Evolutionary conservation across 2,797 vertebrate genomes (phyloP).

Genomic region (Chaetodon trifasciatus): DNA sequence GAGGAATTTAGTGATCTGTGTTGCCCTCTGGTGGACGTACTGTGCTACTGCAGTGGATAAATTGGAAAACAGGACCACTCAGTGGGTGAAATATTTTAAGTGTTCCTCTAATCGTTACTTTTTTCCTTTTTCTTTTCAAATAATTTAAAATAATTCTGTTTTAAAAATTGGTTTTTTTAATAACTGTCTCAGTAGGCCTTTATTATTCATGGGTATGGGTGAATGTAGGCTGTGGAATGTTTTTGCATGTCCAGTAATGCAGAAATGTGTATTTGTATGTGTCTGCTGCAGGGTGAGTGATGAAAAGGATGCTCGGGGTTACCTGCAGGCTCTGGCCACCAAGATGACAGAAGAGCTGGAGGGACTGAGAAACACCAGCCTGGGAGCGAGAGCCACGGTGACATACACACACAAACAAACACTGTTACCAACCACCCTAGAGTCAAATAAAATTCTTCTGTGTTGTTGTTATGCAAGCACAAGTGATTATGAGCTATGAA

Average conservation of each 20-base stretch:
- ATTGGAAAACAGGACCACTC: background rate
- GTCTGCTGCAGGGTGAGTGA: constrained; percentile 93
- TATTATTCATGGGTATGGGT: background rate
- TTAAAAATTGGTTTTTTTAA: too few species aligned
- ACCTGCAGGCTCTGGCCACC: constrained; percentile 97
- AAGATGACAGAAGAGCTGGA: constrained; percentile 99
- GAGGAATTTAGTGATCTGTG: constrained; percentile 11
- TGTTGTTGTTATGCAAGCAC: background rate
- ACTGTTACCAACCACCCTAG: background rate
- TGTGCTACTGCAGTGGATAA: constrained; percentile 8
- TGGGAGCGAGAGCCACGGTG: constrained; percentile 95
- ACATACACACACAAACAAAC: constrained; percentile 56
- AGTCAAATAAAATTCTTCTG: background rate
- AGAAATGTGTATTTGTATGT: constrained; percentile 11
- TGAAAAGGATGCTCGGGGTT: constrained; percentile 98
- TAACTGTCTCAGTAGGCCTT: too few species aligned
- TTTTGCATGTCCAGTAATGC: background rate
- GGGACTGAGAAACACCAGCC: constrained; percentile 93
- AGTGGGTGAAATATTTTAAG: background rate
- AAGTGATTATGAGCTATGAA: background rate
- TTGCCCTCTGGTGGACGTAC: constrained; percentile 58
- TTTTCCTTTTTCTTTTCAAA: background rate
- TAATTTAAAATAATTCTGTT: too few species aligned
- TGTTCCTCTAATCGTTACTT: background rate
- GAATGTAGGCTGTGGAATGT: background rate